Evolutionary conservation across 2,797 vertebrate species (phyloP), one percentile per base, ranked within the genome.

Genomic region (Semotilus atromaculatus): DNA sequence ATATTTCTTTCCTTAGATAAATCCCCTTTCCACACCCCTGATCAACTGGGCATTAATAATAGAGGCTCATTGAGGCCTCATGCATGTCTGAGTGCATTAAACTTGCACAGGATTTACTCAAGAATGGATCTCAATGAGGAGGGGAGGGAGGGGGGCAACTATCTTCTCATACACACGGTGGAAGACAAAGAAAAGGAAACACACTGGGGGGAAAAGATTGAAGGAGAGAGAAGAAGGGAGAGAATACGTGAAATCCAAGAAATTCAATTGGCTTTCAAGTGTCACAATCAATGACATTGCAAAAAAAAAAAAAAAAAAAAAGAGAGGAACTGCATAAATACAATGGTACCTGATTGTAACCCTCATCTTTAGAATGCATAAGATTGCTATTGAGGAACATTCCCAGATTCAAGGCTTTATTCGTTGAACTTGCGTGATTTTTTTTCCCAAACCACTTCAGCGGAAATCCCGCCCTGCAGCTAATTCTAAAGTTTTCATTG

Each of bases 41-140:
- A 93, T 96, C 95, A 96, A 95, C 94, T 91, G 90, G 90, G 93
- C 94, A 95, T 94, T 96, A 94, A 96, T 96, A 96, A 95, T 93
- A 93, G 86, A 89, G 93, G 89, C 89, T 94, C 91, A 93, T 94
- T 94, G 90, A 0, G 71, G 93, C 93, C 91, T 91, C 92, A 90
- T 93, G 92, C 92, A 94, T 93, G 91, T 94, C 92, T 95, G 90
- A 93, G 90, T 92, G 92, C 94, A 96, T 96, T 96, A 96, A 96
- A 95, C 93, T 96, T 94, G 94, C 87, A 92, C 82, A 90, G 92
- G 93, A 96, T 97, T 96, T 96, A 95, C 93, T 95, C 90, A 87
- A 92, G 91, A 93, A 91, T 90, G 89, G 88, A 19, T 71, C 73
- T 88, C 82, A 86, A 88, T 86, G 88, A 86, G 58, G 83, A 71